A percentile compares a stretch with the other conserved stretches of the same genome.
Evolutionary conservation across 1,140 invertebrate genomes (phyloP).

Genomic region (Aphaenogaster floridana): DNA sequence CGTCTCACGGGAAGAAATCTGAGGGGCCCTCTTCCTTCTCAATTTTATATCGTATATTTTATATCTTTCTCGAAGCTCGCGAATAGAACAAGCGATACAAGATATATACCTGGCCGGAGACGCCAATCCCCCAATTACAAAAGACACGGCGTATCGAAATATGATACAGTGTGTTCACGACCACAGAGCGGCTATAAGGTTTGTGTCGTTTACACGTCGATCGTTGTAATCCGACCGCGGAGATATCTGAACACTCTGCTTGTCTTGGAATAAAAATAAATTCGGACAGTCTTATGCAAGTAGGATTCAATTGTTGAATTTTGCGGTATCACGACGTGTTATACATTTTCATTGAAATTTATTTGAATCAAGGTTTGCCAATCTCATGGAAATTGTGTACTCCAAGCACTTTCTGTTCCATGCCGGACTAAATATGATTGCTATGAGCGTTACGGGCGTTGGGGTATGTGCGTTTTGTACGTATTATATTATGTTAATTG

Average conservation of each 20-base stretch:
- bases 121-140: background rate
- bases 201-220: background rate
- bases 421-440: conserved; percentile 41
- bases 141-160: conserved; percentile 54
- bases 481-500: conserved; percentile 15
- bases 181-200: conserved; percentile 50
- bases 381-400: conserved; percentile 44
- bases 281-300: background rate
- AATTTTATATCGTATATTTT: background rate
- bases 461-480: conserved; percentile 40
- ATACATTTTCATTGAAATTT: background rate
- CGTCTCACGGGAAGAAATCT: background rate
- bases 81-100: conserved; percentile 37
- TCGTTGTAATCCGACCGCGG: background rate
- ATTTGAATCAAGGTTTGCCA: conserved; percentile 35
- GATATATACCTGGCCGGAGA: background rate
- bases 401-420: conserved; percentile 49
- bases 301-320: background rate
- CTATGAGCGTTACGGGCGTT: conserved; percentile 46
- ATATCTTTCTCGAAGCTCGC: conserved; percentile 17
- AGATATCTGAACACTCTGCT: background rate
- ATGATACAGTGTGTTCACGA: conserved; percentile 34
- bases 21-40: background rate
- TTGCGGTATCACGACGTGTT: background rate
- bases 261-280: conserved; percentile 8